These are phyloP conservation scores for Dendrolimus punctatus DNA, from an alignment of 1,140 invertebrate genomes.

Conservation along the genomic window DNA sequence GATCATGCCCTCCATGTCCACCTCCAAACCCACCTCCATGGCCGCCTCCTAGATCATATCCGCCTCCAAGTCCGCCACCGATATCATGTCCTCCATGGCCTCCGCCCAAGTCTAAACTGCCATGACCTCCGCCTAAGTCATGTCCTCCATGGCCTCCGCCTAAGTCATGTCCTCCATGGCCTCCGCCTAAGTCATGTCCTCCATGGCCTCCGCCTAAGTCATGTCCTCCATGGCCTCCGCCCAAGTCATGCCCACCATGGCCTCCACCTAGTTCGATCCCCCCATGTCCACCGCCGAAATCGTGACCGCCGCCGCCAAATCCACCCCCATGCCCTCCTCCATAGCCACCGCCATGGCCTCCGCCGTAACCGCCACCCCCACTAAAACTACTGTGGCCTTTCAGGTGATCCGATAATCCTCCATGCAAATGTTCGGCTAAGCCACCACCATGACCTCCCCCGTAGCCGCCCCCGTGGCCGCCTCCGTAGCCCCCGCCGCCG, in stretches of 20 bases:
- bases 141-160: conserved; percentile 13
- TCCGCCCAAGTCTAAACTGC: conserved; percentile 25
- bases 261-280: conserved; percentile 6
- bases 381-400: conserved; percentile 26
- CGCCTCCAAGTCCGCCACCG: conserved; percentile 10
- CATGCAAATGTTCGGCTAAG: conserved; percentile 18
- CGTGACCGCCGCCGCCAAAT: conserved; percentile 19
- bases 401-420: conserved; percentile 20
- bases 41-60: conserved; percentile 2
- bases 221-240: conserved; percentile 16
- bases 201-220: conserved; percentile 14
- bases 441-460: conserved; percentile 20
- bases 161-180: conserved; percentile 17
- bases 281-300: conserved; percentile 12
- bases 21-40: conserved; percentile 29
- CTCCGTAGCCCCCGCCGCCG: conserved; percentile 16
- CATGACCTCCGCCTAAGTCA: conserved; percentile 12
- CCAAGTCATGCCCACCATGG: conserved; percentile 1
- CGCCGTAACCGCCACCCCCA: conserved; percentile 22
- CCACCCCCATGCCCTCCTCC: conserved; percentile 24
- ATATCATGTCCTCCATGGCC: conserved; percentile 14
- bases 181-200: conserved; percentile 17
- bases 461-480: conserved; percentile 14
- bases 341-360: conserved; percentile 18
- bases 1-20: conserved; percentile 15